Evolutionary conservation across 2,113 vertebrate genomes (phyloP).

Genomic region (Suncus etruscus): DNA sequence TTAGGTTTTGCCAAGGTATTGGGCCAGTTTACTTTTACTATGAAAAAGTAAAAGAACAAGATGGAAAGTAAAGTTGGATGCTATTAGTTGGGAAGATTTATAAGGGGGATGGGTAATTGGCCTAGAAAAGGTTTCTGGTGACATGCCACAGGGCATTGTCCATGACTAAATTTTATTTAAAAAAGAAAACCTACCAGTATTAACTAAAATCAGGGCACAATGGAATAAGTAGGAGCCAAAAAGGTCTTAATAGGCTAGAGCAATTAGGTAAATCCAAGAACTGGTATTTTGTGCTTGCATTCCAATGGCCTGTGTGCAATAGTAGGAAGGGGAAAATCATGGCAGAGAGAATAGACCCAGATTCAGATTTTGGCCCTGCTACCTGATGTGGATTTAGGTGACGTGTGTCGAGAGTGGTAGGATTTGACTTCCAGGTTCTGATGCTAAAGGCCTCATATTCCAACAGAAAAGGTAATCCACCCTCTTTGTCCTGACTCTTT

Average conservation of each 20-base stretch:
- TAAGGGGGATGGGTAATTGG: not conserved
- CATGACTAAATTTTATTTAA: not conserved
- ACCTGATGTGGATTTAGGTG: not conserved
- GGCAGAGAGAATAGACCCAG: not conserved
- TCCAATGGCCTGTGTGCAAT: too few species aligned
- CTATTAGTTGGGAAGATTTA: not conserved
- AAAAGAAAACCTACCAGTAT: not conserved
- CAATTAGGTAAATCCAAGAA: slow-evolving; percentile 45
- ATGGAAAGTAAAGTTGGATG: not conserved
- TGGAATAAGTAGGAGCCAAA: slow-evolving; percentile 51
- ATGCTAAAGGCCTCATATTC: too few species aligned
- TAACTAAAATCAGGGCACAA: not conserved
- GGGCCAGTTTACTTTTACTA: not conserved
- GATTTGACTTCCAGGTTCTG: not conserved
- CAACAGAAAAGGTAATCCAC: not conserved
- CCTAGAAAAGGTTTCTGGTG: not conserved
- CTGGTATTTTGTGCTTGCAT: slow-evolving; percentile 14
- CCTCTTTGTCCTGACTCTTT: not conserved
- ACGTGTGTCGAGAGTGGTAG: too few species aligned
- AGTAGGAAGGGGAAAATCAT: not conserved
- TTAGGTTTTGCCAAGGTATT: slow-evolving; percentile 5
- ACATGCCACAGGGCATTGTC: not conserved
- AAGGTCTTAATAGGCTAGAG: slow-evolving; percentile 34
- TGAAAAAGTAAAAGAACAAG: not conserved
- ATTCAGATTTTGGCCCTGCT: not conserved